Evolutionary conservation across 2,113 vertebrate species (phyloP).

Genomic region (Brienomyrus brachyistius): DNA sequence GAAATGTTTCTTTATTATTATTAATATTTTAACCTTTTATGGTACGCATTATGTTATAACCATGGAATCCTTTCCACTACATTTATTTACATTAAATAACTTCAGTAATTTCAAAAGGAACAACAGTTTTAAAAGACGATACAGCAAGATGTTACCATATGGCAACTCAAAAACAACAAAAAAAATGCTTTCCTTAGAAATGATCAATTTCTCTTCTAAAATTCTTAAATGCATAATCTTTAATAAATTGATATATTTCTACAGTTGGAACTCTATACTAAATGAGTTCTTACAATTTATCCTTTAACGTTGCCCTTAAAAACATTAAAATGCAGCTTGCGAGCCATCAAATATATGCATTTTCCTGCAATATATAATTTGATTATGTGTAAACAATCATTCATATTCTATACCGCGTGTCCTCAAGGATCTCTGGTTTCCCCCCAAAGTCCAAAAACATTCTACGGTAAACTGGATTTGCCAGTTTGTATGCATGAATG

Average conservation of each 20-base stretch:
- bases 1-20: neutral
- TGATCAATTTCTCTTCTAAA: neutral
- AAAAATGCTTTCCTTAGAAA: neutral
- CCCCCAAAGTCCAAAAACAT: neutral
- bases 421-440: neutral
- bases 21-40: neutral
- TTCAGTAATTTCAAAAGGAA: neutral
- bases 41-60: neutral
- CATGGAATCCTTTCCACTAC: neutral
- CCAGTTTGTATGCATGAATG: neutral
- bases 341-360: neutral
- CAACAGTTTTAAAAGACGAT: neutral
- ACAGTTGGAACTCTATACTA: neutral
- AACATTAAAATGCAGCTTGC: neutral
- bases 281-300: neutral
- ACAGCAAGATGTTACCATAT: neutral
- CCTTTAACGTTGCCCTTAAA: neutral
- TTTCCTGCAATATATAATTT: neutral
- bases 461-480: neutral
- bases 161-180: neutral
- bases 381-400: neutral
- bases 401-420: neutral
- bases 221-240: neutral
- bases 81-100: neutral
- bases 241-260: neutral